Conservation (phyloP, 2,888 invertebrate species). For the Sphaerophoria rueppellii region DNA sequence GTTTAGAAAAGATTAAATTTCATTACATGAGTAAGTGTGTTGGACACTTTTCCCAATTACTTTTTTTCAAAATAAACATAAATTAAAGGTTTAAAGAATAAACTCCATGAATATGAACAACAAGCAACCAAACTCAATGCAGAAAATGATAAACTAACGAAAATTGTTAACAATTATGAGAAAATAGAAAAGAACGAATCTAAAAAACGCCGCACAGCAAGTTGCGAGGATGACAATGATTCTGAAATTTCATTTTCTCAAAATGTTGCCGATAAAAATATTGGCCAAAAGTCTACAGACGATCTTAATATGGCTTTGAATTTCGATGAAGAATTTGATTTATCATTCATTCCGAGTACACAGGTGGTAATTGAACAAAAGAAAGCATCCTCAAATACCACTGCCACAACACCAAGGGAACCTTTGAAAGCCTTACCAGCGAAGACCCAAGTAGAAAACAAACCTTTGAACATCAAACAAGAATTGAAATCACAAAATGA, state of each 20-base stretch:
- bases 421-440: constrained; percentile 51
- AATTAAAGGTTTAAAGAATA: constrained; percentile 70
- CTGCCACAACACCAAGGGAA: constrained; percentile 44
- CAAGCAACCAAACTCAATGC: constrained; percentile 72
- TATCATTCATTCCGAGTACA: constrained; percentile 66
- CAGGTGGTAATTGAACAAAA: constrained; percentile 31
- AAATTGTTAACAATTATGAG: background rate
- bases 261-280: background rate
- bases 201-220: constrained; percentile 7
- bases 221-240: constrained; percentile 3
- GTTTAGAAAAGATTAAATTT: constrained; percentile 74
- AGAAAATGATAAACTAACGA: constrained; percentile 74
- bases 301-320: constrained; percentile 79
- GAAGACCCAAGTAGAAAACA: constrained; percentile 40
- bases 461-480: constrained; percentile 19
- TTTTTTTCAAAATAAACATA: background rate
- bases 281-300: constrained; percentile 65
- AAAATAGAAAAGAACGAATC: constrained; percentile 16
- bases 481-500: background rate
- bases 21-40: constrained; percentile 78
- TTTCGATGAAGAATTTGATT: constrained; percentile 75
- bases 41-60: background rate
- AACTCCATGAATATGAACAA: constrained; percentile 58
- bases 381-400: background rate
- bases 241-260: constrained; percentile 33